phyloP scores from a whole-genome alignment of 2,113 vertebrate species.

The Xiphorhynchus elegans region DNA sequence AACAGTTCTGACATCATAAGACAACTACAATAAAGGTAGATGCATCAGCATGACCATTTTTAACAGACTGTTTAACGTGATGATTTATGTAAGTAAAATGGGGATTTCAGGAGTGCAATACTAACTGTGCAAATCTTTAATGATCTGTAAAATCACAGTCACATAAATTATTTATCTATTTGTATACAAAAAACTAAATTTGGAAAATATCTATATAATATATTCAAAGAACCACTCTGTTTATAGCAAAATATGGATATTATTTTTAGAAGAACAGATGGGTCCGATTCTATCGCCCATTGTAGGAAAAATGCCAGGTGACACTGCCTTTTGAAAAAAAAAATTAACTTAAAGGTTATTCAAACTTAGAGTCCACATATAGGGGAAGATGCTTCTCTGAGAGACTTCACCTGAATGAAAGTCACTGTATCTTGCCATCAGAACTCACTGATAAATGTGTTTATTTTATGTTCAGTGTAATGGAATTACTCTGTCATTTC shows the following conservation, averaged over 20 bases:
- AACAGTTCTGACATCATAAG: constrained; percentile 30
- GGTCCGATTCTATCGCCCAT: neutral
- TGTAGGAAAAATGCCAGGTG: neutral
- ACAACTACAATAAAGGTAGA: constrained; percentile 7
- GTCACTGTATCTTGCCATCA: neutral
- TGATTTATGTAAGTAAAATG: neutral
- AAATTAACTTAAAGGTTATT: neutral
- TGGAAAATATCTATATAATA: neutral
- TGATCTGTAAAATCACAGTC: neutral
- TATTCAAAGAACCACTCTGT: neutral
- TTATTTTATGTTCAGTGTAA: constrained; percentile 41
- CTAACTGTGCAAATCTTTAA: neutral
- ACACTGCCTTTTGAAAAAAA: neutral
- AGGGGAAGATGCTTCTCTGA: neutral
- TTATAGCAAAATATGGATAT: neutral
- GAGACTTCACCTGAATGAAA: neutral
- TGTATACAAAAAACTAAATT: neutral
- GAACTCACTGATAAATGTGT: constrained; percentile 18
- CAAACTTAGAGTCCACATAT: neutral
- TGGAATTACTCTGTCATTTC: constrained; percentile 10
- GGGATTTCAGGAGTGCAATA: neutral
- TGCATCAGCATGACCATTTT: constrained; percentile 10
- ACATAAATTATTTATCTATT: neutral
- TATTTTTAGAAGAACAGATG: neutral
- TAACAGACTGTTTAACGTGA: neutral